A percentile compares a stretch with the other conserved stretches of the same genome.
Conservation (phyloP, 2,888 invertebrate species). For the Palloptera scutellata region DNA sequence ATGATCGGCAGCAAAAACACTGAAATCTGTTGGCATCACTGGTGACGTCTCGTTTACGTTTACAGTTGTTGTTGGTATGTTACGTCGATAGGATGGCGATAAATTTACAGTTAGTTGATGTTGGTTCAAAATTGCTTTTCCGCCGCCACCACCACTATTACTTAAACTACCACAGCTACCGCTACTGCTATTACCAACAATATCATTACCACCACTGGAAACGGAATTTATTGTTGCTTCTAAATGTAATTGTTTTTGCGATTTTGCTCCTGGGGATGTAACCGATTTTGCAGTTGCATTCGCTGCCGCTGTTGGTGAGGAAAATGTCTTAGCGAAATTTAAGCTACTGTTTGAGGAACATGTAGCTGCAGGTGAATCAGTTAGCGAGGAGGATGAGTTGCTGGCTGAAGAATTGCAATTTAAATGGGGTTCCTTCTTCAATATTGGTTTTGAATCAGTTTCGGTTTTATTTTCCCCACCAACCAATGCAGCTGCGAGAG, state of each 20-base stretch:
- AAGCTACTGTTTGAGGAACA: constrained; percentile 24
- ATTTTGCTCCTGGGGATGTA: neutral
- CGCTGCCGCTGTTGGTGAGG: constrained; percentile 15
- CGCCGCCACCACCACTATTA: constrained; percentile 25
- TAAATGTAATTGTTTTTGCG: neutral
- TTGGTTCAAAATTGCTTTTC: constrained; percentile 19
- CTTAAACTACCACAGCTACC: constrained; percentile 19
- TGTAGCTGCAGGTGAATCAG: constrained; percentile 23
- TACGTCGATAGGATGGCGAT: constrained; percentile 22
- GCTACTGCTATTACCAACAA: constrained; percentile 11
- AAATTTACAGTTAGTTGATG: constrained; percentile 16
- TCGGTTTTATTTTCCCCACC: constrained; percentile 17
- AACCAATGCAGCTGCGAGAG: constrained; percentile 41
- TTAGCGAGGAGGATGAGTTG: constrained; percentile 18
- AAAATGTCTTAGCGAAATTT: constrained; percentile 20
- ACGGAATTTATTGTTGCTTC: neutral
- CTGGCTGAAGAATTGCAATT: constrained; percentile 17
- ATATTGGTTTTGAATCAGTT: constrained; percentile 7
- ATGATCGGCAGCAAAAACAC: constrained; percentile 28
- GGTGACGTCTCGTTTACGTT: neutral
- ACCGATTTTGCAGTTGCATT: constrained; percentile 15
- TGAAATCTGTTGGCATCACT: constrained; percentile 29
- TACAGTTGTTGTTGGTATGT: neutral
- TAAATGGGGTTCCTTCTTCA: constrained; percentile 21
- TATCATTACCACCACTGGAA: neutral